Evolutionary conservation across 2,888 invertebrate species (phyloP), one percentile per base, ranked within the genome.

Genomic region (Drosophila maculinotata): DNA sequence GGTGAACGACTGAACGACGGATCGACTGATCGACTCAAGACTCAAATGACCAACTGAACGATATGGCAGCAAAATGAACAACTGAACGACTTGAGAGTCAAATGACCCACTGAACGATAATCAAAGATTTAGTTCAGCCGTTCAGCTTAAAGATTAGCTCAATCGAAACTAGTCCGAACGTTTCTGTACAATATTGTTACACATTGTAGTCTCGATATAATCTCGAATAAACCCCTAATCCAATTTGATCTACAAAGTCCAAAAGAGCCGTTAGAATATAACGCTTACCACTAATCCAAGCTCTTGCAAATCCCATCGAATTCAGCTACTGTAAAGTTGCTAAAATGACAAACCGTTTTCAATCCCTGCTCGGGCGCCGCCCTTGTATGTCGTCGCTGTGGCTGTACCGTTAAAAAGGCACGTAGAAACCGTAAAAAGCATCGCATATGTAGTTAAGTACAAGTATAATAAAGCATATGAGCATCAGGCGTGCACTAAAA

Each of bases 401-500:
- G 20, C 25, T 30, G 28, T n/a, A 51, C 49, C 68, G 73, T 59
- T 65, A 47, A 67, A 47, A 71, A 67, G 62, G 58, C 81, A 81
- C 81, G 85, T 81, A 77, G 62, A 67, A 57, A 47, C 72, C 81
- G 69, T 82, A 77, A 81, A 84, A 54, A 64, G 68, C 80, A 69
- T 35, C 66, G 44, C 76, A 80, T 72, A 62, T 76, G 74, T 65
- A 73, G 79, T 59, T 59, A 73, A 69, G 59, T 44, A 48, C 44
- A 48, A 59, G 59, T 79, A 67, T 82, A 72, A 85, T 85, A 82
- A 75, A 77, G 72, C 79, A 75, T 59, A 81, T 76, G 81, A 69
- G 80, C 74, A 69, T 69, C 71, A 81, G 67, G 74, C 76, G 60
- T 64, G 73, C 65, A 68, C 69, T 77, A 69, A 80, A 79, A 69